These are phyloP conservation scores for Emydoidea blandingii DNA, from an alignment of 2,797 vertebrate species.

Conservation along the genomic window DNA sequence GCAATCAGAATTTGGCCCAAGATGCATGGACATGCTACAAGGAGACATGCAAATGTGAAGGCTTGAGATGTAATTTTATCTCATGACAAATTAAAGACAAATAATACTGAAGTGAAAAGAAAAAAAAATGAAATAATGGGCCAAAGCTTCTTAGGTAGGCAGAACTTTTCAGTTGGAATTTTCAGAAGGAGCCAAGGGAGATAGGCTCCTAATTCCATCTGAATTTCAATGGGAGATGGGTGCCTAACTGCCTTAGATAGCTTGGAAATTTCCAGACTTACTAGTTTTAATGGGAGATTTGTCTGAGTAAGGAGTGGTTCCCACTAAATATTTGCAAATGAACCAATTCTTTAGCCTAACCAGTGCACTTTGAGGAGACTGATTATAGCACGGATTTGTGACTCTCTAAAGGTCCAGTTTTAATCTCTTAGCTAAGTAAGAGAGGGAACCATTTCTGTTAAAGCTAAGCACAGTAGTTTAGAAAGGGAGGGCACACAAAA, in stretches of 20 bases:
- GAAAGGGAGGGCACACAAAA: neutral
- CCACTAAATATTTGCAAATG: neutral
- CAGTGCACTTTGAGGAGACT: neutral
- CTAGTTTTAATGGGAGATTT: neutral
- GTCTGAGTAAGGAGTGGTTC: neutral
- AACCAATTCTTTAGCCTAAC: slow-evolving; percentile 11
- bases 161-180: neutral
- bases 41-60: accelerated
- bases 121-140: accelerated
- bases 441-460: neutral
- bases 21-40: neutral
- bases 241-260: neutral
- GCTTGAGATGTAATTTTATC: neutral
- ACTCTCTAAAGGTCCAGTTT: neutral
- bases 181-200: neutral
- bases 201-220: neutral
- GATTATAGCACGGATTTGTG: neutral
- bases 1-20: neutral
- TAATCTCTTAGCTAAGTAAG: neutral
- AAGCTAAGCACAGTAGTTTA: neutral
- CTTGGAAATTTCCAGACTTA: neutral
- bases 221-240: neutral
- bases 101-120: neutral
- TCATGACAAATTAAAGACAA: neutral
- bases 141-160: neutral